Evolutionary conservation across 2,888 invertebrate genomes (phyloP).

Genomic region (Drosophila putrida): DNA sequence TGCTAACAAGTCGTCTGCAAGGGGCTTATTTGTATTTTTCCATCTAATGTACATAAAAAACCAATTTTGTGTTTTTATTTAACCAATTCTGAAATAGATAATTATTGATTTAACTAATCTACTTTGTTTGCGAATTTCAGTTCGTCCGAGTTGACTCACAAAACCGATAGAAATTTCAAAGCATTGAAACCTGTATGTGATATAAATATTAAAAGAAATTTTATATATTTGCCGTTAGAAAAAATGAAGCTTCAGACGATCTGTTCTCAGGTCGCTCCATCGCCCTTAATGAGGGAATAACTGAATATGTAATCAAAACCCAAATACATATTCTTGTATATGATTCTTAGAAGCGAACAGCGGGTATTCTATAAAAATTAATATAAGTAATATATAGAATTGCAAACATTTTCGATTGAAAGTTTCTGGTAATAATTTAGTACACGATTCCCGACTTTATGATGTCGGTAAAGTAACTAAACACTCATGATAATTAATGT

Average conservation of each 20-base stretch:
- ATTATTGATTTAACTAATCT: constrained; percentile 58
- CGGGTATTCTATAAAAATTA: constrained; percentile 16
- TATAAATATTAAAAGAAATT: constrained; percentile 36
- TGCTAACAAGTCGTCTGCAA: background rate
- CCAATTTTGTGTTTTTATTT: constrained; percentile 50
- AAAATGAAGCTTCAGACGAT: constrained; percentile 21
- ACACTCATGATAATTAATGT: constrained; percentile 2
- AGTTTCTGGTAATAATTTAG: background rate
- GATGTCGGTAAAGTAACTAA: background rate
- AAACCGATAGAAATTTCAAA: constrained; percentile 24
- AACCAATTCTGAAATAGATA: constrained; percentile 47
- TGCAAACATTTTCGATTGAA: background rate
- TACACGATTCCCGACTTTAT: background rate
- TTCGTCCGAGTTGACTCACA: constrained; percentile 32
- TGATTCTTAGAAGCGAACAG: constrained; percentile 5
- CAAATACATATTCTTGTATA: constrained; percentile 42
- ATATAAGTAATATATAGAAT: background rate
- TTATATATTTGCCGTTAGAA: constrained; percentile 46
- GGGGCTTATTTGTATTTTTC: constrained; percentile 34
- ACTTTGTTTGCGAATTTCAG: constrained; percentile 37
- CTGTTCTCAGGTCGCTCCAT: constrained; percentile 9
- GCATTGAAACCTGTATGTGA: constrained; percentile 44
- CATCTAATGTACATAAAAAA: constrained; percentile 49
- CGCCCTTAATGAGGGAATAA: constrained; percentile 42
- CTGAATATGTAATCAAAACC: constrained; percentile 54